Conservation (phyloP, 2,888 invertebrate genomes). For the Erynnis tages region DNA sequence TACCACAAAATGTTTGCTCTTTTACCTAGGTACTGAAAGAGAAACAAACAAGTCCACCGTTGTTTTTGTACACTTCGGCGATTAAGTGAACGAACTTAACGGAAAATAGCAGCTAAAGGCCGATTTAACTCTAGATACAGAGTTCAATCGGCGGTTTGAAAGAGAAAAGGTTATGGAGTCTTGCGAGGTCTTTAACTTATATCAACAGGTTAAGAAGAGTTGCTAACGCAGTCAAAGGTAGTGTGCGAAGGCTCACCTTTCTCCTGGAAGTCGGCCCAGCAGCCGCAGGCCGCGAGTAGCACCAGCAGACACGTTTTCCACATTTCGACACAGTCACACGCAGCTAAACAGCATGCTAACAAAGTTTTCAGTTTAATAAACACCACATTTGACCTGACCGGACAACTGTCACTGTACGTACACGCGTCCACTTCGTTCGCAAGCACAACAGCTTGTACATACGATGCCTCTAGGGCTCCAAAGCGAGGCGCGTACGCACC, state of each 20-base stretch:
- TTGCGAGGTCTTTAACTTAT: background rate
- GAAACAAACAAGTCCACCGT: constrained; percentile 7
- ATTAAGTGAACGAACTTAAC: background rate
- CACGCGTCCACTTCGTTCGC: constrained; percentile 56
- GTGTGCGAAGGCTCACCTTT: constrained; percentile 58
- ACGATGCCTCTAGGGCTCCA: constrained; percentile 36
- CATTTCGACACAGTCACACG: constrained; percentile 61
- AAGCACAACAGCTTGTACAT: constrained; percentile 62
- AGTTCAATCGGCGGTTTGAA: background rate
- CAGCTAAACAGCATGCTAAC: constrained; percentile 53
- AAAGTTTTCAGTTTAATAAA: constrained; percentile 44
- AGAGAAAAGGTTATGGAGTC: background rate
- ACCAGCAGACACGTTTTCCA: constrained; percentile 51
- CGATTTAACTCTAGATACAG: background rate
- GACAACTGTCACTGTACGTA: constrained; percentile 27
- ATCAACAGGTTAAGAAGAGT: background rate
- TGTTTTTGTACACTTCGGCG: background rate
- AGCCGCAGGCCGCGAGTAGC: constrained; percentile 41
- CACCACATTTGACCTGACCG: constrained; percentile 39
- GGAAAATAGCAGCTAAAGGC: background rate
- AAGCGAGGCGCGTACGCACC: constrained; percentile 48
- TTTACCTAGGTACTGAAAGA: background rate
- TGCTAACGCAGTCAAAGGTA: background rate
- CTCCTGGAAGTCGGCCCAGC: constrained; percentile 62
- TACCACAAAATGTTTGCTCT: background rate